Evolutionary conservation across 1,140 invertebrate genomes (phyloP), one percentile per base, ranked within the genome.

Genomic region (Drosophila nikananu): DNA sequence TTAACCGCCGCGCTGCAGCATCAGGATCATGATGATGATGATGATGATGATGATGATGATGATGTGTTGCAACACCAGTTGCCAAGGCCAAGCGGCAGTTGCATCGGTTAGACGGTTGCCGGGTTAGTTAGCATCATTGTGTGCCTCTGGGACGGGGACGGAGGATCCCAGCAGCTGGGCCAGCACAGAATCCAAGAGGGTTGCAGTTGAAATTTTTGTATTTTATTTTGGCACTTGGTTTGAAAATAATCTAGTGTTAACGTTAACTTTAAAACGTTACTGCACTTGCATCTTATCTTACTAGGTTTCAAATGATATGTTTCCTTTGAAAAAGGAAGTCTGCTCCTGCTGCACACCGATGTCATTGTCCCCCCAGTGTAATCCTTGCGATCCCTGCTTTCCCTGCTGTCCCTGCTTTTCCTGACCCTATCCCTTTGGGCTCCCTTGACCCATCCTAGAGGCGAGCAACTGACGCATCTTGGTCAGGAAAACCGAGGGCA

Each of bases 401-500:
- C 30, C 30, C 30, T 30, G 32, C 10, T 15, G 39, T 55, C 54
- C 35, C 39, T 55, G 7, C 30, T 7, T 9, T 30, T 8, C 30
- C 30, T 30, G 32, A n/a, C n/a, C n/a, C 10, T 15, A 55, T 55
- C 54, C 35, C 39, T 55, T 35, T 19, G 52, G 32, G 32, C 19
- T 37, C 32, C 19, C 52, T 57, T 57, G 54, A 57, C 35, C 54
- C 35, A 57, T 39, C 35, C 35, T 41, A 57, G 52, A 55, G 21
- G 30, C 48, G 7, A 42, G 62, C 57, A 72, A 77, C 52, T 67
- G 59, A 35, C 65, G 41, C 52, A 23, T 27, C 62, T 32, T 48
- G 66, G 44, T 44, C 58, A 25, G 58, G 58, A 66, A 63, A 63
- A 66, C 35, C 25, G 39, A 66, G 44, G 65, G 60, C n/a, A 15